These are phyloP conservation scores for Corydoras maculifer DNA, from an alignment of 2,113 vertebrate genomes.

Conservation along the genomic window DNA sequence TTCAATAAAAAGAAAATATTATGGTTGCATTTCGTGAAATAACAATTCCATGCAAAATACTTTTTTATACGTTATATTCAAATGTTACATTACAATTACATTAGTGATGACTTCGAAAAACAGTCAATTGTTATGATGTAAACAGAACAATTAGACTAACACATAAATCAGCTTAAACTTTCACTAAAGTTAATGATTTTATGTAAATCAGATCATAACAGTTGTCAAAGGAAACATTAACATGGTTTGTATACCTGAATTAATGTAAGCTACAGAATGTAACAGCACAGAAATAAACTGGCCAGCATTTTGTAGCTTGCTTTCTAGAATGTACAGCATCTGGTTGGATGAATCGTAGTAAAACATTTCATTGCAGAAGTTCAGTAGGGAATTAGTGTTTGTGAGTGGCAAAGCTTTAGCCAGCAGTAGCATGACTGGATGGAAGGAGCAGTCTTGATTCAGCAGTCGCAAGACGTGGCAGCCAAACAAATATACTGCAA, in stretches of 20 bases:
- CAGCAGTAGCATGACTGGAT: slow-evolving; percentile 60
- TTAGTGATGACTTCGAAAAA: no score
- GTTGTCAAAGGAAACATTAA: background rate
- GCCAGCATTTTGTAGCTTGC: slow-evolving; percentile 65
- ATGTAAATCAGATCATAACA: no score
- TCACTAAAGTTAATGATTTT: no score
- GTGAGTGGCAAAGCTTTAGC: slow-evolving; percentile 61
- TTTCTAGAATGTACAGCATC: slow-evolving; percentile 67
- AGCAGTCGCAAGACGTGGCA: slow-evolving; percentile 65
- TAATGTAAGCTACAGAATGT: slow-evolving; percentile 67
- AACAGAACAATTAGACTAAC: no score
- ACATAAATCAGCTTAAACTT: no score
- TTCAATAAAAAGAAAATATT: no score
- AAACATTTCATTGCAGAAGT: slow-evolving; percentile 58
- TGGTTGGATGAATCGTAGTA: slow-evolving; percentile 69
- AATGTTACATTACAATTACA: no score
- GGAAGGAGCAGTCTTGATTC: slow-evolving; percentile 50
- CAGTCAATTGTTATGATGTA: no score
- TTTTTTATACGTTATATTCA: no score
- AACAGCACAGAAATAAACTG: slow-evolving; percentile 65
- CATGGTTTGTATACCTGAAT: slow-evolving; percentile 57
- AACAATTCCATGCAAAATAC: no score
- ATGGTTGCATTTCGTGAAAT: no score
- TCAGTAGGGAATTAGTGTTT: slow-evolving; percentile 40
- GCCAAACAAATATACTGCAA: slow-evolving; percentile 69